Percentiles rank a stretch among this genome's conserved stretches.
phyloP scores from a whole-genome alignment of 2,888 invertebrate species.

The Amiota communis region DNA sequence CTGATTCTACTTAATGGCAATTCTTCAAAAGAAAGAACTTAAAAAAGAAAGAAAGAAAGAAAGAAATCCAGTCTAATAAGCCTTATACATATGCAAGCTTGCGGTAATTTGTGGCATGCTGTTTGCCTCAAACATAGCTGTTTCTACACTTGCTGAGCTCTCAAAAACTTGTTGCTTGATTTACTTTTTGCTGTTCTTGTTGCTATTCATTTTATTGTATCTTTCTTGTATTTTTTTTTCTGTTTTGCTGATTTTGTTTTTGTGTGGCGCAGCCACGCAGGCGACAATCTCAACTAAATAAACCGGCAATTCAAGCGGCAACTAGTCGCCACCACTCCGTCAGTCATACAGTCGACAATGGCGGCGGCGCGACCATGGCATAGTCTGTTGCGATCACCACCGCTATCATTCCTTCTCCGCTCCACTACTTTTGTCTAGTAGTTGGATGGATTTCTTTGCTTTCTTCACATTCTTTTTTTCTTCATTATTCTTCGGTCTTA shows the following conservation, averaged over 20 bases:
- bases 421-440: conserved; percentile 15
- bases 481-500: too few relatives aligned
- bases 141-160: conserved; percentile 20
- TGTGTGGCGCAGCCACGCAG: conserved; percentile 19
- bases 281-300: background rate
- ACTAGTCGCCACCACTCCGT: background rate
- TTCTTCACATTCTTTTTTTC: background rate
- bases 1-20: too few relatives aligned
- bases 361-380: background rate
- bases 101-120: conserved; percentile 26
- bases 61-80: too few relatives aligned
- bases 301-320: conserved; percentile 10
- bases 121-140: conserved; percentile 24
- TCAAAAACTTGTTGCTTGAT: conserved; percentile 13
- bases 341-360: background rate
- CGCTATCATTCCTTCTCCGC: background rate
- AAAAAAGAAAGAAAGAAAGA: too few relatives aligned
- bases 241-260: conserved; percentile 22
- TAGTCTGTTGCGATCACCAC: too few relatives aligned
- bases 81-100: background rate
- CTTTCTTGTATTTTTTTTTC: conserved; percentile 15
- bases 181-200: background rate
- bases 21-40: too few relatives aligned
- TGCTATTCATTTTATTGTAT: background rate
- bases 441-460: background rate